phyloP scores from a whole-genome alignment of 2,113 vertebrate species.

The Xenopus borealis region DNA sequence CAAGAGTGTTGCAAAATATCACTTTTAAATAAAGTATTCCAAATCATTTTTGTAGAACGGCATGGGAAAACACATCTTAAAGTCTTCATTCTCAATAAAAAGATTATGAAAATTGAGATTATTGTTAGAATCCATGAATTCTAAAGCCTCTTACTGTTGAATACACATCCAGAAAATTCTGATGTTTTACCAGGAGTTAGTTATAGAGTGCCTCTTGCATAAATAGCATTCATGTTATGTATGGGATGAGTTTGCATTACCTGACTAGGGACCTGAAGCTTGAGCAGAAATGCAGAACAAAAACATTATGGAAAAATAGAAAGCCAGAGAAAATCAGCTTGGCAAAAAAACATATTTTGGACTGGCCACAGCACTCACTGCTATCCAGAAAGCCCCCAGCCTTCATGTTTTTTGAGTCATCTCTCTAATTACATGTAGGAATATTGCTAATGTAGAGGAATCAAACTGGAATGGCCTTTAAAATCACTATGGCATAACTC shows the following conservation, averaged over 20 bases:
- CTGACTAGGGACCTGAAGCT: no score
- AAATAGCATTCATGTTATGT: conserved; percentile 14
- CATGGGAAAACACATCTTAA: conserved; percentile 68
- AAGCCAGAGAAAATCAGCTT: no score
- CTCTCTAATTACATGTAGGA: no score
- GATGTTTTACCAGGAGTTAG: conserved; percentile 61
- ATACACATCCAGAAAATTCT: conserved; percentile 64
- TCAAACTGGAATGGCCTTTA: no score
- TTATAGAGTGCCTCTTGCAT: conserved; percentile 31
- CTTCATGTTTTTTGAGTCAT: no score
- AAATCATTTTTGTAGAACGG: conserved; percentile 78
- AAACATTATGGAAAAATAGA: no score
- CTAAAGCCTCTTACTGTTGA: conserved; percentile 71
- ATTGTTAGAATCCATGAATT: conserved; percentile 63
- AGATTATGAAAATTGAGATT: conserved; percentile 82
- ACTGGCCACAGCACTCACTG: no score
- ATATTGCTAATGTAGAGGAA: no score
- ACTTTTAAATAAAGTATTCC: conserved; percentile 67
- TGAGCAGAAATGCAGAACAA: no score
- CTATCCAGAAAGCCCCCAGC: no score
- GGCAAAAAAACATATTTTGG: no score
- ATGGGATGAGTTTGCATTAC: not conserved
- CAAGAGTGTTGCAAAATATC: conserved; percentile 76
- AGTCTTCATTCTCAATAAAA: conserved; percentile 72
- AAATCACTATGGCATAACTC: no score